phyloP scores from a whole-genome alignment of 2,797 vertebrate species.

The Tinamus major region DNA sequence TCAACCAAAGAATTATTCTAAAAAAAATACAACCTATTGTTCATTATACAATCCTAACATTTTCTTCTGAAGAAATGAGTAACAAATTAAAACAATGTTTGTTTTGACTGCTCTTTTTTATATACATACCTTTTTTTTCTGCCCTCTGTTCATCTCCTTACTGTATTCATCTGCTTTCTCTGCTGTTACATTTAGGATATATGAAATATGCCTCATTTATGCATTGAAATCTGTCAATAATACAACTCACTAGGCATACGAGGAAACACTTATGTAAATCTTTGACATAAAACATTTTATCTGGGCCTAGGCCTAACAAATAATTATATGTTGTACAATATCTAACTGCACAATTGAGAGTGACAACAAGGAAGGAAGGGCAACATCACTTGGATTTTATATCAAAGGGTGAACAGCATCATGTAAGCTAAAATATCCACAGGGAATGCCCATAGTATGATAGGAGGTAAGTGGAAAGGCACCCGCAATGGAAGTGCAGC shows the following conservation, averaged over 20 bases:
- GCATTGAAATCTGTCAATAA: not conserved
- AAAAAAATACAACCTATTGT: not conserved
- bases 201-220: slow-evolving; percentile 30
- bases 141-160: not conserved
- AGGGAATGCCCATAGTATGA: rapidly evolving
- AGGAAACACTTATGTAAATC: not conserved
- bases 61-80: not conserved
- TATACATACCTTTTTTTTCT: not conserved
- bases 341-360: rapidly evolving
- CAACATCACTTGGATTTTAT: rapidly evolving
- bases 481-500: too few relatives aligned
- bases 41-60: not conserved
- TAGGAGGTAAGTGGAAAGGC: not conserved
- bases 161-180: not conserved
- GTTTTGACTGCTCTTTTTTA: not conserved
- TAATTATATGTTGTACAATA: rapidly evolving
- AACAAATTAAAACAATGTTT: not conserved
- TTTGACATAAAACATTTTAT: not conserved
- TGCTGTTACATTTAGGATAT: not conserved
- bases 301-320: not conserved
- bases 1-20: not conserved
- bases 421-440: not conserved
- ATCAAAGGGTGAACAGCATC: rapidly evolving
- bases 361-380: not conserved
- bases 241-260: not conserved